Evolutionary conservation across 2,113 vertebrate species (phyloP), one percentile per base, ranked within the genome.

Genomic region (Synchiropus splendidus): DNA sequence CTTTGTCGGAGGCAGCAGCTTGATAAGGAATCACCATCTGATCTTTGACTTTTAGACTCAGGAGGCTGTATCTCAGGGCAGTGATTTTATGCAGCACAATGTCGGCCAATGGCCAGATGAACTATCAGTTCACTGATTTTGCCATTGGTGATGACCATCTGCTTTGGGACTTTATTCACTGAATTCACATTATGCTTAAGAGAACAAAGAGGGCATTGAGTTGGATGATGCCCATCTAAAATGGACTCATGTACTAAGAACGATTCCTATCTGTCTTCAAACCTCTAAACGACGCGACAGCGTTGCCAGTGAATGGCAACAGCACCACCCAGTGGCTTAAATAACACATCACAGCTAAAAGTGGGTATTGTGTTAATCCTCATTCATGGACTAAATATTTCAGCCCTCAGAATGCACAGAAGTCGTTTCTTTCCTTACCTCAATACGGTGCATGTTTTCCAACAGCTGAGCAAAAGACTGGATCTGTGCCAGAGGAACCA

Each of bases 391-490:
- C n/a, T n/a, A n/a, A n/a, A n/a, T n/a, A n/a, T n/a, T n/a, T n/a
- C n/a, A n/a, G n/a, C n/a, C n/a, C n/a, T n/a, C n/a, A n/a, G n/a
- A n/a, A n/a, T n/a, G n/a, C n/a, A n/a, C n/a, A n/a, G n/a, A n/a
- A n/a, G n/a, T n/a, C n/a, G n/a, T n/a, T n/a, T n/a, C n/a, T n/a
- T n/a, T n/a, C 8, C 21, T 27, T 78, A 96, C 94, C 89, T 97
- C 89, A 55, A 97, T 84, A 8, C 2, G 21, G 43, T 90, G 83
- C 21, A 96, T 82, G 43, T 93, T 92, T 49, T 91, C 46, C 64
- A 97, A 58, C 18, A 98, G 86, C 56, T 93, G 85, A 49, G 80
- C 18, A 39, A 98, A 94, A 3, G 82, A 88, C 35, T 63, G 67
- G 36, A 98, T 56, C 31, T 89, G 85, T 50, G 89, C 87, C 61